A percentile compares a stretch with the other conserved stretches of the same genome.
These are phyloP conservation scores for Lycaena phlaeas DNA, from an alignment of 2,888 invertebrate species.

Conservation along the genomic window DNA sequence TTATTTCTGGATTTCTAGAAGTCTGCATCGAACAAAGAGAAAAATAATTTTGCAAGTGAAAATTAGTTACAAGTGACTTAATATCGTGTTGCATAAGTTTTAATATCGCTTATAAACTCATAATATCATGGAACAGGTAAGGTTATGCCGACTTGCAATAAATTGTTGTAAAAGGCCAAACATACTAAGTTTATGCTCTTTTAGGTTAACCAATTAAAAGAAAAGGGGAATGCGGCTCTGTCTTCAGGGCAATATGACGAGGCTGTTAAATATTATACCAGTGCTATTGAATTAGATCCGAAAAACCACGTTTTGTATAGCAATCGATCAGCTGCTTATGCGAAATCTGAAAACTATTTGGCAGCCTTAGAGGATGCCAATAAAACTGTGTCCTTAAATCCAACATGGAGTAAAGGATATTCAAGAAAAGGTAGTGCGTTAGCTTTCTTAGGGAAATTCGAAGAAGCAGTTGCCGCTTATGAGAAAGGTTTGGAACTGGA, in stretches of 20 bases:
- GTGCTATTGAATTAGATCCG: slow-evolving; percentile 85
- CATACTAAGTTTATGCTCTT: slow-evolving; percentile 25
- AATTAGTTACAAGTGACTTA: neutral
- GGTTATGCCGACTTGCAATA: slow-evolving; percentile 45
- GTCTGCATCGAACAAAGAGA: slow-evolving; percentile 4
- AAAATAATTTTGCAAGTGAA: neutral
- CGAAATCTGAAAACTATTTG: slow-evolving; percentile 82
- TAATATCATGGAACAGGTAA: slow-evolving; percentile 60
- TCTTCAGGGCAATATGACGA: slow-evolving; percentile 83
- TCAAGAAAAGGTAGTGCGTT: slow-evolving; percentile 91
- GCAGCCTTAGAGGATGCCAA: slow-evolving; percentile 89
- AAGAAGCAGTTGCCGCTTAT: slow-evolving; percentile 85
- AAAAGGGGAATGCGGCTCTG: slow-evolving; percentile 89
- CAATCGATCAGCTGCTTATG: slow-evolving; percentile 92
- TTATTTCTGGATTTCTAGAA: slow-evolving; percentile 20
- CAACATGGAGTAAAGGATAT: slow-evolving; percentile 91
- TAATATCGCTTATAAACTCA: slow-evolving; percentile 14
- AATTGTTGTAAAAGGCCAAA: slow-evolving; percentile 17
- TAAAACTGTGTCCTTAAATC: slow-evolving; percentile 84
- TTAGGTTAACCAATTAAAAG: slow-evolving; percentile 87
- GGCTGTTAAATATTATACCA: slow-evolving; percentile 84
- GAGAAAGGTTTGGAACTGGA: slow-evolving; percentile 79
- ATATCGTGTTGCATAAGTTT: slow-evolving; percentile 7
- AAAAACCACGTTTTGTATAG: slow-evolving; percentile 92
- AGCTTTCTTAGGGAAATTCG: slow-evolving; percentile 79